These are phyloP conservation scores for Xanthia icteritia DNA, from an alignment of 2,888 invertebrate genomes.

Conservation along the genomic window DNA sequence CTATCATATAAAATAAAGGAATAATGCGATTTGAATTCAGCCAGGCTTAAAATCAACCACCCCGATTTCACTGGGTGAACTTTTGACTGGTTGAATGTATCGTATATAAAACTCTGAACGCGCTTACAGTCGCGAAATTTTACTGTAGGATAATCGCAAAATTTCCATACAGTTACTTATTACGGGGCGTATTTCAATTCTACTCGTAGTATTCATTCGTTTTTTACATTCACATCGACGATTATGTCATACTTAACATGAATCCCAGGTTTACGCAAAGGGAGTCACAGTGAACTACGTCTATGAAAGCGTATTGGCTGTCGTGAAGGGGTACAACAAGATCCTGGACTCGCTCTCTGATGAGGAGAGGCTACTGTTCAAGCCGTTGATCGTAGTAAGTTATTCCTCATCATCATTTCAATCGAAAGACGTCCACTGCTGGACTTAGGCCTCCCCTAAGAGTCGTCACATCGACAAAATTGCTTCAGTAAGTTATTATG, in stretches of 20 bases:
- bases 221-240: too few relatives aligned
- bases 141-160: not conserved
- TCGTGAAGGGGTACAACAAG: constrained; percentile 94
- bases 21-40: not conserved
- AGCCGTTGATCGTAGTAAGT: constrained; percentile 92
- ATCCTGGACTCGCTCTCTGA: constrained; percentile 94
- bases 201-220: not conserved
- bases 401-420: not conserved
- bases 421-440: not conserved
- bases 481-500: not conserved
- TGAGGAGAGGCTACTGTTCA: constrained; percentile 94
- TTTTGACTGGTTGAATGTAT: not conserved
- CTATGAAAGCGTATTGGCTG: constrained; percentile 93
- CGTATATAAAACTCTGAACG: not conserved
- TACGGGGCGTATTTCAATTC: not conserved
- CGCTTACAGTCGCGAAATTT: not conserved
- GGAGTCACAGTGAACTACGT: constrained; percentile 91
- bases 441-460: too few relatives aligned
- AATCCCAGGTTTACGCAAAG: constrained; percentile 90
- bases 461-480: not conserved
- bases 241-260: not conserved
- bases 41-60: not conserved
- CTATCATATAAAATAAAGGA: not conserved
- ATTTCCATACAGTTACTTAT: not conserved
- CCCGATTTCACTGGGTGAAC: not conserved